These are phyloP conservation scores for Aplodontia rufa DNA, from an alignment of 2,113 vertebrate genomes.

Conservation along the genomic window DNA sequence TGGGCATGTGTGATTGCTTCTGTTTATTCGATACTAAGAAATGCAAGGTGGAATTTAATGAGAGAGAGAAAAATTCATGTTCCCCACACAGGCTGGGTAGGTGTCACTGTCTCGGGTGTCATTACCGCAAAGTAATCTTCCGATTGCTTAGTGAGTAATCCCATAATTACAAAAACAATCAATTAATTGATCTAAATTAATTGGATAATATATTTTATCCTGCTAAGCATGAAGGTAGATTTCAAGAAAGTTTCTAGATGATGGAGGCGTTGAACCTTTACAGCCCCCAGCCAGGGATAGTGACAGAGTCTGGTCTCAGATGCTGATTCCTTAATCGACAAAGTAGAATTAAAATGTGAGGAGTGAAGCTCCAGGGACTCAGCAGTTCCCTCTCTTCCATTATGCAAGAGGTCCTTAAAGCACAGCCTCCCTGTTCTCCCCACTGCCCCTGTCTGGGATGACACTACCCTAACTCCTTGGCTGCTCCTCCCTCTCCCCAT, in stretches of 20 bases:
- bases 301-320: background rate
- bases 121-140: constrained; percentile 55
- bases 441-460: background rate
- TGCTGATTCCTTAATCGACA: background rate
- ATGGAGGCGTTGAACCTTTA: background rate
- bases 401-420: background rate
- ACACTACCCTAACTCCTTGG: background rate
- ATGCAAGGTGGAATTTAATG: constrained; percentile 1
- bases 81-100: background rate
- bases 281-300: background rate
- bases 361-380: background rate
- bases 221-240: constrained; percentile 49
- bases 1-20: background rate
- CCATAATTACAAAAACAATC: constrained; percentile 66
- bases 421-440: accelerated
- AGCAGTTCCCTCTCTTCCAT: background rate
- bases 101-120: constrained; percentile 23
- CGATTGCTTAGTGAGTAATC: constrained; percentile 63
- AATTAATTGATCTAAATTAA: constrained; percentile 75
- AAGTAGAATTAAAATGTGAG: background rate
- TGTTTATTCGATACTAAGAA: constrained; percentile 5
- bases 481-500: background rate
- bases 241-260: constrained; percentile 32
- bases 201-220: constrained; percentile 56
- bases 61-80: no score